These are phyloP conservation scores for Alcedo quadribrachys DNA, from an alignment of 2,797 vertebrate species.

Conservation along the genomic window DNA sequence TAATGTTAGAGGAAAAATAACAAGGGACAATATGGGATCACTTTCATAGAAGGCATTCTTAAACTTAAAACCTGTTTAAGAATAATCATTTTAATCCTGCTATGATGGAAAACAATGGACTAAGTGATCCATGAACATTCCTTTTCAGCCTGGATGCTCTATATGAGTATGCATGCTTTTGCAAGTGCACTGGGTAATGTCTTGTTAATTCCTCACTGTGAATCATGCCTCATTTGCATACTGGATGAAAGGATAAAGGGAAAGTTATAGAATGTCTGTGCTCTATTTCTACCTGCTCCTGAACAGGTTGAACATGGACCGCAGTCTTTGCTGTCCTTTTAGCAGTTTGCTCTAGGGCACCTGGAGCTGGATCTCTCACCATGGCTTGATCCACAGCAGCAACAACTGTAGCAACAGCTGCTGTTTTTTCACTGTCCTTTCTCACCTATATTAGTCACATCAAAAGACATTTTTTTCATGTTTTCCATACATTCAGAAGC, in stretches of 20 bases:
- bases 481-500: neutral
- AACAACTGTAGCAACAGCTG: conserved; percentile 83
- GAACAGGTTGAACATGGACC: conserved; percentile 76
- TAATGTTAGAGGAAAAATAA: conserved; percentile 32
- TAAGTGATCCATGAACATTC: neutral
- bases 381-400: conserved; percentile 84
- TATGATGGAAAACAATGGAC: neutral
- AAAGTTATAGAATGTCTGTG: neutral
- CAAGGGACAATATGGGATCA: neutral
- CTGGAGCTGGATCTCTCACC: conserved; percentile 82
- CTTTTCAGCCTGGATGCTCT: neutral
- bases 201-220: conserved; percentile 53
- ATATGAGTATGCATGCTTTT: conserved; percentile 26
- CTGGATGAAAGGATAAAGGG: neutral
- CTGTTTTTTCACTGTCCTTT: conserved; percentile 80
- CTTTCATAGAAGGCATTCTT: conserved; percentile 22
- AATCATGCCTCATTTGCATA: conserved; percentile 23
- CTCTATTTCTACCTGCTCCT: conserved; percentile 79
- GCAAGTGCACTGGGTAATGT: neutral
- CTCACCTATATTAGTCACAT: conserved; percentile 74
- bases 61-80: conserved; percentile 4
- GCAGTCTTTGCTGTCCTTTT: conserved; percentile 81
- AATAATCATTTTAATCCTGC: conserved; percentile 4
- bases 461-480: conserved; percentile 54
- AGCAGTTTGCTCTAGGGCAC: conserved; percentile 78